phyloP scores from a whole-genome alignment of 2,888 invertebrate genomes.

The Apodemia mormo region DNA sequence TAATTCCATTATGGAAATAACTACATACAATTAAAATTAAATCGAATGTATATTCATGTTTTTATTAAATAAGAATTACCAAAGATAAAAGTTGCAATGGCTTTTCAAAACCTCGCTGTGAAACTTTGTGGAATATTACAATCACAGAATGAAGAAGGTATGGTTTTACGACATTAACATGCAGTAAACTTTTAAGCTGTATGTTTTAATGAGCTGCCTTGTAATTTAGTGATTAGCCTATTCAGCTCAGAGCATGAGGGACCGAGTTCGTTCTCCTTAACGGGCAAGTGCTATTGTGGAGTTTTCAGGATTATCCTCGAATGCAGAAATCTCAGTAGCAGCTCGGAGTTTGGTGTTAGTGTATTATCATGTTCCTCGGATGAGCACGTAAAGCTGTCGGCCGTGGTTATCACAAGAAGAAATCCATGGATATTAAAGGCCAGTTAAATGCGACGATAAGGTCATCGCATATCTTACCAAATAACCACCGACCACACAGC shows the following conservation, averaged over 20 bases:
- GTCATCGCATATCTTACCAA: background rate
- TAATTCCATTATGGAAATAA: slow-evolving; percentile 40
- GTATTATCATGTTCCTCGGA: background rate
- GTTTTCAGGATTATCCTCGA: background rate
- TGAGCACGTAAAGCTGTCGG: background rate
- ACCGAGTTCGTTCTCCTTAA: background rate
- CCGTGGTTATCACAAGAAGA: background rate
- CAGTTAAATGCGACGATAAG: background rate
- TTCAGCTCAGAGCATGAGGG: too few species aligned
- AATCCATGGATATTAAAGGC: background rate
- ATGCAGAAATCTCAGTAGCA: background rate
- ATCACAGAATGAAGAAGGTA: slow-evolving; percentile 73
- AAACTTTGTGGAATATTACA: slow-evolving; percentile 81
- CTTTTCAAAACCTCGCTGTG: slow-evolving; percentile 79
- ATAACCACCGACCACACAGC: too few species aligned
- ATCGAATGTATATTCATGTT: background rate
- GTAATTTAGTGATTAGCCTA: too few species aligned
- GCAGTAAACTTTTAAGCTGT: background rate
- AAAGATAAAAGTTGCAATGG: slow-evolving; percentile 52
- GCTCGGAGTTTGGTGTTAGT: background rate
- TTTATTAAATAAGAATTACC: background rate
- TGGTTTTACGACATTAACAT: slow-evolving; percentile 25
- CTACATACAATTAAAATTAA: background rate
- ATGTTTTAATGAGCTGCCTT: background rate
- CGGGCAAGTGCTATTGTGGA: background rate